Evolutionary conservation across 1,140 invertebrate genomes (phyloP).

Genomic region (Atta texana): DNA sequence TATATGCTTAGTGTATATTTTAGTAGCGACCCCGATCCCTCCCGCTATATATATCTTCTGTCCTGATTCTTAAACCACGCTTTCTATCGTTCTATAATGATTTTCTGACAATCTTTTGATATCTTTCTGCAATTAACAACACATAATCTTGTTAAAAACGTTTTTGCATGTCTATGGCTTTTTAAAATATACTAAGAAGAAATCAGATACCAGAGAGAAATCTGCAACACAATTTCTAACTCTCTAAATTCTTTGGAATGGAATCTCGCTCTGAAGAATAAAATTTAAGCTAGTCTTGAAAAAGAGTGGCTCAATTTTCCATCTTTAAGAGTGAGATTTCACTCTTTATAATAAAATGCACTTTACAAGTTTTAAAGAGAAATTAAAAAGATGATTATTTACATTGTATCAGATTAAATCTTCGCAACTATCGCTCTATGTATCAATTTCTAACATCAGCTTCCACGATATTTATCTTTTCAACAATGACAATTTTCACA

Average conservation of each 20-base stretch:
- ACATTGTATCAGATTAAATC: background rate
- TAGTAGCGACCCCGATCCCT: slow-evolving; percentile 86
- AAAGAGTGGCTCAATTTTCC: no score
- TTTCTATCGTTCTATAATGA: slow-evolving; percentile 78
- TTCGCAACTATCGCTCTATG: no score
- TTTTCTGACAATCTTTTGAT: slow-evolving; percentile 74
- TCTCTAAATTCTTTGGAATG: no score
- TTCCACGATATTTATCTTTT: background rate
- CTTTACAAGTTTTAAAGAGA: no score
- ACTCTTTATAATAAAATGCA: no score
- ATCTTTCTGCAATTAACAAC: slow-evolving; percentile 2
- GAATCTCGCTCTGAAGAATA: no score
- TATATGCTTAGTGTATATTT: slow-evolving; percentile 85
- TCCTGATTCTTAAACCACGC: slow-evolving; percentile 83
- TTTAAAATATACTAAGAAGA: background rate
- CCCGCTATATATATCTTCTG: slow-evolving; percentile 84
- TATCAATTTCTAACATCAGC: slow-evolving; percentile 7
- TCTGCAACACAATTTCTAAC: background rate
- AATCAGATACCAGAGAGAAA: background rate
- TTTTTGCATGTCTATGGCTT: background rate
- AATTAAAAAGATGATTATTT: slow-evolving; percentile 3
- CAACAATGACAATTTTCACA: background rate
- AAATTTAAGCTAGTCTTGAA: no score
- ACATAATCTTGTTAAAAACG: background rate
- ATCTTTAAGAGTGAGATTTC: no score